Conservation (phyloP, 2,113 vertebrate species). For the Fukomys damarensis region DNA sequence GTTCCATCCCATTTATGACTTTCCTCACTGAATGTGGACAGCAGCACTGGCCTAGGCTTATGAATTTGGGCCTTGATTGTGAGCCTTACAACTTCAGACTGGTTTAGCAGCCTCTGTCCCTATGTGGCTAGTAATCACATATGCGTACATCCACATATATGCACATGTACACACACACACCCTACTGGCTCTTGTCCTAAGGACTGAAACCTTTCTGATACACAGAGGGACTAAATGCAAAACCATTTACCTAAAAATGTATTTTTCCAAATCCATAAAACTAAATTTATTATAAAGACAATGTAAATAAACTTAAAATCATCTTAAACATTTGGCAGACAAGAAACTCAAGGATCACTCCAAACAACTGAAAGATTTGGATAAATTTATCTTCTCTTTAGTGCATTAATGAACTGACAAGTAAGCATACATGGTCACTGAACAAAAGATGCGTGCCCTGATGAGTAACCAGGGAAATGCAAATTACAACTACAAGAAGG, state of each 20-base stretch:
- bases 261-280: slow-evolving; percentile 15
- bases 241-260: background rate
- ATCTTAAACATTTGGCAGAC: background rate
- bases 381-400: background rate
- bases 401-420: background rate
- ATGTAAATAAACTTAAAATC: slow-evolving; percentile 52
- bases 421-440: background rate
- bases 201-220: background rate
- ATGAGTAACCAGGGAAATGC: slow-evolving; percentile 14
- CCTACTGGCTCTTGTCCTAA: background rate
- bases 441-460: background rate
- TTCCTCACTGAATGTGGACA: background rate
- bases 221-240: background rate
- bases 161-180: background rate
- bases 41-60: background rate
- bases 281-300: slow-evolving; percentile 40
- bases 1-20: background rate
- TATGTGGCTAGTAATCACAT: background rate
- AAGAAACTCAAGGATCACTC: background rate
- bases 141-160: background rate
- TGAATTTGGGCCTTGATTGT: background rate
- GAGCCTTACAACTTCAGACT: background rate
- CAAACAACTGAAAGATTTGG: background rate
- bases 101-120: background rate
- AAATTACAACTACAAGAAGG: slow-evolving; percentile 11